Percentiles rank a stretch among this genome's conserved stretches.
Evolutionary conservation across 2,113 vertebrate genomes (phyloP).

Genomic region (Cephalophus harveyi): DNA sequence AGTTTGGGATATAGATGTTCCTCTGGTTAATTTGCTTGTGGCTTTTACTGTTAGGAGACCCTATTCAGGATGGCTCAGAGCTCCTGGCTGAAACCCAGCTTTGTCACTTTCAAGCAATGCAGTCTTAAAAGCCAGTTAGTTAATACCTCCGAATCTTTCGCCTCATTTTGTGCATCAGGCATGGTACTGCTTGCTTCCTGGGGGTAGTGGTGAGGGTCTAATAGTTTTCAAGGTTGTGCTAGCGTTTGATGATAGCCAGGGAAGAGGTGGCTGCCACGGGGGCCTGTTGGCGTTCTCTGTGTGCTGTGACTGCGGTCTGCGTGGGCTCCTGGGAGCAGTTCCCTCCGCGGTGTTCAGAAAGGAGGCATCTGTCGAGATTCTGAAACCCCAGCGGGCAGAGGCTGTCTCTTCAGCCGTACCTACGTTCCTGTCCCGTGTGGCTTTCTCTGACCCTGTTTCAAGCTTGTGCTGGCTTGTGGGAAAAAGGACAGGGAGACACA

Average conservation of each 20-base stretch:
- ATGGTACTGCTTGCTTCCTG: not conserved
- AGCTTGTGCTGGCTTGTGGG: not conserved
- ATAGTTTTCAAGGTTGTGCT: not conserved
- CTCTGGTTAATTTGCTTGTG: not conserved
- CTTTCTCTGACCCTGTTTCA: not conserved
- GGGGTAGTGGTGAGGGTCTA: not conserved
- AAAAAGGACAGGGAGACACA: not conserved
- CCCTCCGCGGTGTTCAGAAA: too few species aligned
- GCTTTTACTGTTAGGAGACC: not conserved
- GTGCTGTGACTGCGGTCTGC: not conserved
- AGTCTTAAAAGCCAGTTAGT: not conserved
- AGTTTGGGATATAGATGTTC: not conserved
- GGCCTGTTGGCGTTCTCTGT: not conserved
- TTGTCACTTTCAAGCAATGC: fast-evolving
- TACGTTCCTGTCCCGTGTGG: not conserved
- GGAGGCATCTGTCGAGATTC: not conserved
- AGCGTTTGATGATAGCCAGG: not conserved
- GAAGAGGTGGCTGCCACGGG: not conserved
- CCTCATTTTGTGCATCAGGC: not conserved
- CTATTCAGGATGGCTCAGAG: not conserved
- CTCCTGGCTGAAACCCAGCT: not conserved
- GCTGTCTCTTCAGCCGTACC: not conserved
- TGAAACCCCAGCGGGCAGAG: not conserved
- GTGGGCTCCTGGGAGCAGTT: not conserved
- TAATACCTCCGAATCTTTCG: not conserved